Conservation (phyloP, 1,140 invertebrate species). For the Coelopa frigida region DNA sequence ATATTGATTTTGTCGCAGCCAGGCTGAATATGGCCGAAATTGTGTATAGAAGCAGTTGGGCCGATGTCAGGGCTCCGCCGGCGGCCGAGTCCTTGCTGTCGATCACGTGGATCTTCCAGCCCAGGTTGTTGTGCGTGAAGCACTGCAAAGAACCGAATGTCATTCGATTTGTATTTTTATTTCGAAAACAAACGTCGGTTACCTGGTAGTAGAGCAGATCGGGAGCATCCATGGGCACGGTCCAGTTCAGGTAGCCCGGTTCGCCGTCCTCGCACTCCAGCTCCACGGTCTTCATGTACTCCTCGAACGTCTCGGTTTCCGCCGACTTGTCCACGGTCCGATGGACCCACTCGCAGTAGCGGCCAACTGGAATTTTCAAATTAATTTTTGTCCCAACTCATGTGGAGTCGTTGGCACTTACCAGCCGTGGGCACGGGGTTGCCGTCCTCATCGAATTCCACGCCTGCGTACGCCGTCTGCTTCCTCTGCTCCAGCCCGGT, state of each 20-base stretch:
- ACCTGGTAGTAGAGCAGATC: constrained; percentile 85
- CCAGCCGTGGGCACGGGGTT: constrained; percentile 72
- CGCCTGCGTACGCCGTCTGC: constrained; percentile 72
- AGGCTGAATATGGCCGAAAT: constrained; percentile 28
- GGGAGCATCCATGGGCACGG: constrained; percentile 70
- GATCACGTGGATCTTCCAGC: constrained; percentile 89
- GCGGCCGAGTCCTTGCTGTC: constrained; percentile 50
- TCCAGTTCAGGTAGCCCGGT: constrained; percentile 69
- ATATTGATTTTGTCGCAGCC: constrained; percentile 22
- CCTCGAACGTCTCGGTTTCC: constrained; percentile 47
- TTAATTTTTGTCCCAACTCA: neutral
- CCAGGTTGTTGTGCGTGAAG: constrained; percentile 83
- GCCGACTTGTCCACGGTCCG: constrained; percentile 31
- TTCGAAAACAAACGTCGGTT: constrained; percentile 13
- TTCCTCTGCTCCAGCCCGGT: constrained; percentile 57
- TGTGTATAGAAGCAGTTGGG: constrained; percentile 10
- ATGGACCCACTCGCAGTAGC: constrained; percentile 41
- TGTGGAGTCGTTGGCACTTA: constrained; percentile 30
- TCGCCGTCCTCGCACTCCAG: constrained; percentile 68
- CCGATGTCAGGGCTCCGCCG: constrained; percentile 3
- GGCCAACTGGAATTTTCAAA: constrained; percentile 23
- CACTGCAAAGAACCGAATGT: constrained; percentile 71
- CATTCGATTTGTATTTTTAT: neutral
- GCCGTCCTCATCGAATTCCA: constrained; percentile 64
- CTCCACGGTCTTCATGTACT: constrained; percentile 67